These are phyloP conservation scores for Pyxicephalus adspersus DNA, from an alignment of 2,113 vertebrate species.

Conservation along the genomic window DNA sequence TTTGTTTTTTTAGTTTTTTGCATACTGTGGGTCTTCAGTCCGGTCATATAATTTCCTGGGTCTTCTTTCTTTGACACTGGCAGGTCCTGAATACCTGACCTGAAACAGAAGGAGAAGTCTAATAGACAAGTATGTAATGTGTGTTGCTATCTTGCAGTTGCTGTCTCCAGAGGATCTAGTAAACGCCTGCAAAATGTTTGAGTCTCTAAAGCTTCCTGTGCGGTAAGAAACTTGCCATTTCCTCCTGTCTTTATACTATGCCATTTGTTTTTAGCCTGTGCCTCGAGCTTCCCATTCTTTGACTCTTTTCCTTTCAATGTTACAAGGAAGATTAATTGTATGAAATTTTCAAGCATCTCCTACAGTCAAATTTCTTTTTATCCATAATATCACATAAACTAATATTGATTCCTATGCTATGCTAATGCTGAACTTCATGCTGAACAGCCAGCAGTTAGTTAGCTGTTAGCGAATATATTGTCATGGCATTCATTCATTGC, in stretches of 20 bases:
- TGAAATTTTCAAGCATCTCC: background rate
- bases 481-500: too few species aligned
- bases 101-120: too few species aligned
- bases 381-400: too few species aligned
- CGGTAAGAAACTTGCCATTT: conserved; percentile 72
- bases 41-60: too few species aligned
- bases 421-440: too few species aligned
- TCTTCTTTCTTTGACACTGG: too few species aligned
- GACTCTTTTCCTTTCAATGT: conserved; percentile 13
- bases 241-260: background rate
- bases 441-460: too few species aligned
- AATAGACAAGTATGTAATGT: too few species aligned
- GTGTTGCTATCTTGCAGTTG: conserved; percentile 63
- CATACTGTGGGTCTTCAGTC: too few species aligned
- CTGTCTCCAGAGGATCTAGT: conserved; percentile 91
- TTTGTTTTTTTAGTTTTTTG: too few species aligned
- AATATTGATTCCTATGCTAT: background rate
- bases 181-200: conserved; percentile 94
- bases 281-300: background rate
- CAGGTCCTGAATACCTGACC: too few species aligned
- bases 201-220: conserved; percentile 87
- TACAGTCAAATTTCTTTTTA: conserved; percentile 3
- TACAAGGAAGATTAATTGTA: background rate
- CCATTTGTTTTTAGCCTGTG: background rate
- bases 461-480: too few species aligned